Evolutionary conservation across 2,888 invertebrate genomes (phyloP).

Genomic region (Oxyscelio sp.): DNA sequence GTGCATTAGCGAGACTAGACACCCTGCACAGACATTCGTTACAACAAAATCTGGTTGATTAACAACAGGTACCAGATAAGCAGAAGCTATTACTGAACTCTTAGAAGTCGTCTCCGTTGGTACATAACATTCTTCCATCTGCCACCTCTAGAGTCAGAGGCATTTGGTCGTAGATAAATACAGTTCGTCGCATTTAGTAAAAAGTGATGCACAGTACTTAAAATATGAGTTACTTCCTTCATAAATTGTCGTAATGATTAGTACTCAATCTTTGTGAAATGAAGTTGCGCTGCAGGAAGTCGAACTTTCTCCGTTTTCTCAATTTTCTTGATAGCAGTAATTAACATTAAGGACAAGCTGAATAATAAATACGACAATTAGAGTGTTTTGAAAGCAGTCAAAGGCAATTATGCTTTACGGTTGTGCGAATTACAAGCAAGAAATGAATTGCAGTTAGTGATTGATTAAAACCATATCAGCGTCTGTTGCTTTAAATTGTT

Average conservation of each 20-base stretch:
- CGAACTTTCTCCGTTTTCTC: slow-evolving; percentile 50
- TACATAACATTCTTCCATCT: too few relatives aligned
- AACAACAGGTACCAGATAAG: slow-evolving; percentile 5
- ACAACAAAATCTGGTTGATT: too few relatives aligned
- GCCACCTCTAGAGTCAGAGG: too few relatives aligned
- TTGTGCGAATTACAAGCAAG: neutral
- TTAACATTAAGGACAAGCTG: slow-evolving; percentile 23
- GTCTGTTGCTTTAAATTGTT: slow-evolving; percentile 4
- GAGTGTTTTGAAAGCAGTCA: slow-evolving; percentile 25
- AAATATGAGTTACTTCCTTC: neutral
- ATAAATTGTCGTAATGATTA: slow-evolving; percentile 22
- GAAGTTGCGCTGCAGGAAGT: slow-evolving; percentile 4
- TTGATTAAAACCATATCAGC: neutral
- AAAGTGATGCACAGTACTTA: neutral
- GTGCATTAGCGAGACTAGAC: too few relatives aligned
- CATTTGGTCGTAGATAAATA: too few relatives aligned
- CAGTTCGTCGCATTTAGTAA: neutral
- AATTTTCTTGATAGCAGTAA: slow-evolving; percentile 38
- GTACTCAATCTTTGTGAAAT: slow-evolving; percentile 36
- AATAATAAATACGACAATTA: slow-evolving; percentile 14
- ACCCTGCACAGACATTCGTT: too few relatives aligned
- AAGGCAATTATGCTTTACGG: neutral
- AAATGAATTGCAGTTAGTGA: neutral
- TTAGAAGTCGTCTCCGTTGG: too few relatives aligned
- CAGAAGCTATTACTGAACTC: too few relatives aligned